Percentiles rank a stretch among this genome's conserved stretches.
phyloP scores from a whole-genome alignment of 2,113 vertebrate species.

The Arothron firmamentum region DNA sequence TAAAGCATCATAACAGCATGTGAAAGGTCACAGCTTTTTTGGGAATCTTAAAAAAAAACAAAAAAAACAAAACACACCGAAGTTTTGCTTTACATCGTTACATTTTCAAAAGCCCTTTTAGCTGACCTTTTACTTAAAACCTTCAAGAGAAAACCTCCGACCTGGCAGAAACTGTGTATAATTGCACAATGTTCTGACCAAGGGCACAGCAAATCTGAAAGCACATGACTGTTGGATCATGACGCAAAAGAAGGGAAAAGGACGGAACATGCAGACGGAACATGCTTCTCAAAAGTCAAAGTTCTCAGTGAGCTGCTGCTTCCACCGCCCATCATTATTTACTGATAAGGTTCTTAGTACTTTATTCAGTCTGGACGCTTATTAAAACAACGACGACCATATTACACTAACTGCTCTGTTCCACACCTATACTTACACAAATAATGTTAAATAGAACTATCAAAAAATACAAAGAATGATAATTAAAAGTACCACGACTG shows the following conservation, averaged over 20 bases:
- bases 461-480: neutral
- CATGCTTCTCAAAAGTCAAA: conserved; percentile 9
- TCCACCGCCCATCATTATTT: neutral
- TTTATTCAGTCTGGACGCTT: neutral
- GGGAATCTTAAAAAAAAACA: neutral
- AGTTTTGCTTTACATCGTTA: conserved; percentile 40
- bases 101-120: neutral
- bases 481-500: neutral
- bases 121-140: neutral
- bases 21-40: conserved; percentile 4
- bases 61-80: neutral
- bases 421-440: no score
- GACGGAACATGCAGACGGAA: neutral
- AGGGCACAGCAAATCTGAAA: neutral
- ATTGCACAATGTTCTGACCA: conserved; percentile 1
- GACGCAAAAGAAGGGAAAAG: conserved; percentile 7
- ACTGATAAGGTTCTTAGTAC: neutral
- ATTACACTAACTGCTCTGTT: no score
- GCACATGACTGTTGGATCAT: conserved; percentile 44
- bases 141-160: neutral
- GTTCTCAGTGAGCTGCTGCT: conserved; percentile 17
- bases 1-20: conserved; percentile 19
- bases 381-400: no score
- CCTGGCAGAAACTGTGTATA: neutral
- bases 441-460: neutral